phyloP scores from a whole-genome alignment of 2,113 vertebrate species.

The Boulengeromyrus knoepffleri region DNA sequence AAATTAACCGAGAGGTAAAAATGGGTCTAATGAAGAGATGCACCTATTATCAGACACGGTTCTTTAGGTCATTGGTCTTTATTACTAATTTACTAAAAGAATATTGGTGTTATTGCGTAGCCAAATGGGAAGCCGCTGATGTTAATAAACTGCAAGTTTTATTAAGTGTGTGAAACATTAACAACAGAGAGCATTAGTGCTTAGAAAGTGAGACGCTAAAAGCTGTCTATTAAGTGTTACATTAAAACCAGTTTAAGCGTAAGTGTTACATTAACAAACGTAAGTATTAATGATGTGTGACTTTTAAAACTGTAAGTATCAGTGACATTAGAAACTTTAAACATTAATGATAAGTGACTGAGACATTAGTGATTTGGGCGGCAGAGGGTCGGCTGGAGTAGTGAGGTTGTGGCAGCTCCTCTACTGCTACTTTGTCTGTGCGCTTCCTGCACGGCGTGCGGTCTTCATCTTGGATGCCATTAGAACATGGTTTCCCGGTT shows the following conservation, averaged over 20 bases:
- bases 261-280: not conserved
- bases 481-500: not conserved
- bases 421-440: not conserved
- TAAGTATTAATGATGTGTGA: not conserved
- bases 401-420: not conserved
- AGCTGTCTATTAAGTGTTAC: not conserved
- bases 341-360: not conserved
- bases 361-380: not conserved
- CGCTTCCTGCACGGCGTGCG: not conserved
- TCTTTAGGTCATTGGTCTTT: not conserved
- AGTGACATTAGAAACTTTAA: not conserved
- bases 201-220: not conserved
- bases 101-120: not conserved
- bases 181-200: not conserved
- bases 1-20: not conserved
- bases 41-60: not conserved
- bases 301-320: not conserved
- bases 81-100: not conserved
- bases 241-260: not conserved
- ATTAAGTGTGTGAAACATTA: slow-evolving; percentile 2
- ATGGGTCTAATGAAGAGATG: not conserved
- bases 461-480: not conserved
- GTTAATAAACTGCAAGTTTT: not conserved
- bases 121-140: not conserved
- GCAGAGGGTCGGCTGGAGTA: not conserved